Evolutionary conservation across 1,140 invertebrate genomes (phyloP), one percentile per base, ranked within the genome.

Genomic region (Epicauta chinensis): DNA sequence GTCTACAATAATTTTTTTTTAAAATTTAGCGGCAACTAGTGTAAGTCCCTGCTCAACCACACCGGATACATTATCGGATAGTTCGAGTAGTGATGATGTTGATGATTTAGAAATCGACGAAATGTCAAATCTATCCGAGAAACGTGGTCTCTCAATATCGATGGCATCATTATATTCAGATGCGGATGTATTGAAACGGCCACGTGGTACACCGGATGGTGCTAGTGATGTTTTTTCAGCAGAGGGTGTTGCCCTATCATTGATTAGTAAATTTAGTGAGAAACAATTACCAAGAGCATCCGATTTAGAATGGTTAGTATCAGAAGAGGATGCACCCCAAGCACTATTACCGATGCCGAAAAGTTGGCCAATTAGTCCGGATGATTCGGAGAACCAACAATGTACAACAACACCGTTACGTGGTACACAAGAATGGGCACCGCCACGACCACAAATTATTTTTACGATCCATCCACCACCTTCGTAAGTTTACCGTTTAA

Each of bases 381-480:
- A 86, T 66, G 63, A 64, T 39, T 58, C 67, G 15, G 67, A 73
- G 29, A 64, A 71, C n/a, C 23, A 23, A 23, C 23, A 23, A 23
- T 23, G 4, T 16, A 60, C 71, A 43, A 60, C 77, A 51, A 80
- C 79, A 35, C 66, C 78, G 16, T 60, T 89, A 3, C 69, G 90
- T 14, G 90, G 90, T 9, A 91, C 86, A 9, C 60, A 74, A 23
- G 84, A 87, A 59, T 93, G 90, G 90, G 89, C 90, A 0, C 90
- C 90, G 11, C 89, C 89, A 0, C 72, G 90, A 52, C 78, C 86
- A 11, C 90, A 93, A 69, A 86, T 93, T 45, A 91, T 92, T 48
- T 90, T 91, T 62, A 89, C 84, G 10, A 72, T 86, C 46, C 87
- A 91, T 72, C 79, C 82, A 16, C 37, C 75, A 3, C 77, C 79